Percentiles rank a stretch among this genome's conserved stretches.
Conservation (phyloP, 2,113 vertebrate genomes). For the Carassius auratus region DNA sequence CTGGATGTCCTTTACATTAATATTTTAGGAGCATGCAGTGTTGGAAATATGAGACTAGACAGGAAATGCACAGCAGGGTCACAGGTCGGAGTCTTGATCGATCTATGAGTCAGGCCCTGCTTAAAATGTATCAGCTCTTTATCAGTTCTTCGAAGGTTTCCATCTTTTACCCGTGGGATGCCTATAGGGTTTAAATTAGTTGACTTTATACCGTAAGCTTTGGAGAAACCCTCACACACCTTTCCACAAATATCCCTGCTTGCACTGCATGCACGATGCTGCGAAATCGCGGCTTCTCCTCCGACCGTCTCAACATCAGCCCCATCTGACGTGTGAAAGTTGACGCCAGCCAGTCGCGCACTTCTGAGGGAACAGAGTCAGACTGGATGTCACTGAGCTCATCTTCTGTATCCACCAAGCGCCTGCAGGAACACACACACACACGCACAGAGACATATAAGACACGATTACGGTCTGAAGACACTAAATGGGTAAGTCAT, state of each 20-base stretch:
- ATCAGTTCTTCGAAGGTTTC: constrained; percentile 3
- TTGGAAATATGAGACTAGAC: not conserved
- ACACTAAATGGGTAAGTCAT: constrained; percentile 25
- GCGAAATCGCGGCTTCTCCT: constrained; percentile 92
- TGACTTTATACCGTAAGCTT: not conserved
- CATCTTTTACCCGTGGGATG: not conserved
- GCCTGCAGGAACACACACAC: constrained; percentile 67
- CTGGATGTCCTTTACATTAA: constrained; percentile 1
- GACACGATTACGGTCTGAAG: constrained; percentile 17
- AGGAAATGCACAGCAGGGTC: constrained; percentile 6
- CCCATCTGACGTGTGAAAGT: constrained; percentile 93
- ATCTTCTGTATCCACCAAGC: constrained; percentile 87
- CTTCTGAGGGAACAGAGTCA: constrained; percentile 91
- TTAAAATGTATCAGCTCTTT: constrained; percentile 4
- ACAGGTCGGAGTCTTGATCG: not conserved
- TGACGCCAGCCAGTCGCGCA: constrained; percentile 94
- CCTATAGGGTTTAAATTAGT: not conserved
- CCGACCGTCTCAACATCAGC: constrained; percentile 83
- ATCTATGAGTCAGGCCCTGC: not conserved
- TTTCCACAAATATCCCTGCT: constrained; percentile 97
- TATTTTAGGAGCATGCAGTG: constrained; percentile 27
- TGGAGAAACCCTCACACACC: constrained; percentile 72
- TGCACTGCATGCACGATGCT: constrained; percentile 95
- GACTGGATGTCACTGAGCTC: constrained; percentile 92
- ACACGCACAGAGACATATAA: constrained; percentile 3